These are phyloP conservation scores for Drosophila pegasa DNA, from an alignment of 2,888 invertebrate genomes.

Conservation along the genomic window DNA sequence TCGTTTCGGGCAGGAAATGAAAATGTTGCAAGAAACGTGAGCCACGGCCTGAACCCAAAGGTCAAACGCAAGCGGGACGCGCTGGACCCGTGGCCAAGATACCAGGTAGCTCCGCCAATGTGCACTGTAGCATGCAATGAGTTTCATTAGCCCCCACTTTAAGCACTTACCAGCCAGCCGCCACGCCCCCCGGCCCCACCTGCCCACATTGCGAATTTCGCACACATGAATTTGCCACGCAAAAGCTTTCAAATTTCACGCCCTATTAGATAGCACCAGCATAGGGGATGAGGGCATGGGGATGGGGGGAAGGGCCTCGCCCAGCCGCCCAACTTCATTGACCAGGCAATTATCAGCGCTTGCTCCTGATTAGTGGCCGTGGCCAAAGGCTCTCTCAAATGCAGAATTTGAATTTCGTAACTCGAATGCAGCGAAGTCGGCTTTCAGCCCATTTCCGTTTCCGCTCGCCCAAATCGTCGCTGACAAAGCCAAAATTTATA, in stretches of 20 bases:
- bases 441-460: conserved; percentile 49
- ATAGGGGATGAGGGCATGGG: not conserved
- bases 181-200: not conserved
- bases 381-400: conserved; percentile 19
- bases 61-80: conserved; percentile 27
- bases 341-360: conserved; percentile 42
- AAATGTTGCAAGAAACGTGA: conserved; percentile 41
- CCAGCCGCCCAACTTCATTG: conserved; percentile 13
- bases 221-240: conserved; percentile 45
- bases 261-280: conserved; percentile 44
- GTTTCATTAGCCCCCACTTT: conserved; percentile 34
- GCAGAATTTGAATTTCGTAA: conserved; percentile 17
- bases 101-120: conserved; percentile 13
- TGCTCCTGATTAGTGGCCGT: conserved; percentile 34
- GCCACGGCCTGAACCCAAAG: conserved; percentile 34
- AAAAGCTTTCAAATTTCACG: conserved; percentile 56
- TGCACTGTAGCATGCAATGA: conserved; percentile 36
- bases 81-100: conserved; percentile 32
- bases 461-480: conserved; percentile 28
- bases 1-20: conserved; percentile 33
- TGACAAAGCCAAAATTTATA: conserved; percentile 14
- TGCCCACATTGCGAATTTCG: conserved; percentile 22
- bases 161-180: not conserved
- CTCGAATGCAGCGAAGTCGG: conserved; percentile 16
- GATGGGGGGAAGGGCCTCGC: not conserved